Base-by-base conservation (phyloP, 2,888 invertebrate genomes). In the Orchesella flavescens region DNA sequence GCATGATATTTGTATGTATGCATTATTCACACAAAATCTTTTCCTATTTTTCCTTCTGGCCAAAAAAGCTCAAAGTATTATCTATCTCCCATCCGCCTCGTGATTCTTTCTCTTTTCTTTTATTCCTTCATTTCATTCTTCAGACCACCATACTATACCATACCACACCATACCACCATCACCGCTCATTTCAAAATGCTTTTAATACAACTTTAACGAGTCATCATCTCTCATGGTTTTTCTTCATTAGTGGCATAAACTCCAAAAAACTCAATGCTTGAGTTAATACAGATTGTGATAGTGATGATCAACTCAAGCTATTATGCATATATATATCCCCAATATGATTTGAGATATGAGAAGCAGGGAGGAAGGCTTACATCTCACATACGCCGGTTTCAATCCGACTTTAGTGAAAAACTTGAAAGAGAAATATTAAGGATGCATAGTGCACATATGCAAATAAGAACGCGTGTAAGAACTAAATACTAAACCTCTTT, bases 131-230 rank as follows among this genome's bases (percentile, higher is more conserved):
- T 24, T 73, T 43, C 57, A 44, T 76, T 71, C 61, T 61, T 72
- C 49, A 43, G 63, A 49, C 17, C 75, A 15, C n/a, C n/a, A n/a
- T n/a, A n/a, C n/a, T n/a, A n/a, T n/a, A n/a, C n/a, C n/a, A n/a
- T n/a, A n/a, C n/a, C n/a, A n/a, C n/a, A n/a, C n/a, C n/a, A n/a
- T n/a, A n/a, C n/a, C n/a, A n/a, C 63, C 15, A 65, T 49, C 49
- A 63, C 49, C 46, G 3, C 9, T 23, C 44, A 15, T 68, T 1
- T 71, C 61, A 63, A 77, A 77, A 69, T 43, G 66, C 69, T 77
- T 61, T 77, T 77, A 78, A 78, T 71, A 63, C 78, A 49, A 24
- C 63, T 82, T 73, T 76, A 82, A 82, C 75, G 77, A 83, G 72
- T 65, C 59, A 43, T 21, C 44, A 49, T 66, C 75, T 63, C 75